A percentile compares a stretch with the other conserved stretches of the same genome.
Conservation (phyloP, 2,797 vertebrate genomes). For the Chromis chromis region DNA sequence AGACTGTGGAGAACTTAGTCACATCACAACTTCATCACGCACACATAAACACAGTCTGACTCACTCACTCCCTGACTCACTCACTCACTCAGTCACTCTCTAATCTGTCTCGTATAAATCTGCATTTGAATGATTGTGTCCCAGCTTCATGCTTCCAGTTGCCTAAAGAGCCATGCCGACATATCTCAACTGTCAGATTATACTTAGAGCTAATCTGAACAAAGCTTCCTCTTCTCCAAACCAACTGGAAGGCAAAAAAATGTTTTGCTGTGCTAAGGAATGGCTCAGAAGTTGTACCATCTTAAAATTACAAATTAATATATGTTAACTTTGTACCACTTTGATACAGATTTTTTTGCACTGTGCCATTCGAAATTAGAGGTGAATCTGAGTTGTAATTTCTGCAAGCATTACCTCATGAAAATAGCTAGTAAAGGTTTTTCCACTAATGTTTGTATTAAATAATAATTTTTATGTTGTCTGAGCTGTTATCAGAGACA, state of each 20-base stretch:
- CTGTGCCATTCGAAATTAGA: too few relatives aligned
- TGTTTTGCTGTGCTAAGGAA: not conserved
- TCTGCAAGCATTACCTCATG: too few relatives aligned
- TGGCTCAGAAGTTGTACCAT: slow-evolving; percentile 11
- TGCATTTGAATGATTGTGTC: slow-evolving; percentile 36
- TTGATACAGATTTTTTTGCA: not conserved
- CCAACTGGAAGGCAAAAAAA: not conserved
- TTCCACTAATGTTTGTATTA: too few relatives aligned
- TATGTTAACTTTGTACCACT: not conserved
- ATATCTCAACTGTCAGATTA: slow-evolving; percentile 12
- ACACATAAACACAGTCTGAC: slow-evolving; percentile 25
- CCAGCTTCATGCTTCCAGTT: slow-evolving; percentile 6
- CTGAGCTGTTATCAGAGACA: slow-evolving; percentile 6
- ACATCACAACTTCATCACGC: slow-evolving; percentile 49
- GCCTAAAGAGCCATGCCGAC: slow-evolving; percentile 4
- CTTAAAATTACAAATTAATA: not conserved
- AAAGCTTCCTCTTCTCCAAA: not conserved
- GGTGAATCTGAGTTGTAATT: too few relatives aligned
- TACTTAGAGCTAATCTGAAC: not conserved
- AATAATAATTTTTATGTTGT: too few relatives aligned
- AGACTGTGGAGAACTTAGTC: slow-evolving; percentile 57
- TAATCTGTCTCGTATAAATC: slow-evolving; percentile 37
- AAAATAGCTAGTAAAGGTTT: too few relatives aligned
- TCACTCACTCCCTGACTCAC: slow-evolving; percentile 36
- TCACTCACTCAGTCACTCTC: not conserved